A percentile compares a stretch with the other conserved stretches of the same genome.
These are phyloP conservation scores for Rhipidura dahli DNA, from an alignment of 2,113 vertebrate species.

Conservation along the genomic window DNA sequence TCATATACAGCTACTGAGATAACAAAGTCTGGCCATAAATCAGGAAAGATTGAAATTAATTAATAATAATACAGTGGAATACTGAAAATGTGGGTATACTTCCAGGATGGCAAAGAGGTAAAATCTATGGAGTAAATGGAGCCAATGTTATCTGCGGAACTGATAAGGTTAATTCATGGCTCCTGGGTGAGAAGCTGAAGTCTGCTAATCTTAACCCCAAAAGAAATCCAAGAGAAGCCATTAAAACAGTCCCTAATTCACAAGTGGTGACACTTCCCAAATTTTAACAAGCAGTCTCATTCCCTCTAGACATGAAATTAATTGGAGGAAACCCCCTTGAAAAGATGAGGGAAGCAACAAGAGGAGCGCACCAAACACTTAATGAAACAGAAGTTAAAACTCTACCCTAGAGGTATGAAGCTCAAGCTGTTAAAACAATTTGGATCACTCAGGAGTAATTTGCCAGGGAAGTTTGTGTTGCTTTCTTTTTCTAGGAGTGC, in stretches of 20 bases:
- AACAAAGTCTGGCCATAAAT: background rate
- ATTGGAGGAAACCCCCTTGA: background rate
- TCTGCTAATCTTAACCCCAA: background rate
- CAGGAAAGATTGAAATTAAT: background rate
- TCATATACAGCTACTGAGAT: background rate
- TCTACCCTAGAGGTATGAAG: background rate
- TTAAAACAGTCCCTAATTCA: background rate
- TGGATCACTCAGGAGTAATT: background rate
- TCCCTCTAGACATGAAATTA: background rate
- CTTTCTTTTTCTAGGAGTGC: background rate
- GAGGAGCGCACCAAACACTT: background rate
- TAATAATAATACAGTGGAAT: background rate
- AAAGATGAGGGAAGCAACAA: background rate
- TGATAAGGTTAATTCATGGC: background rate
- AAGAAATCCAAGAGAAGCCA: background rate
- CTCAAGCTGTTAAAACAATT: background rate
- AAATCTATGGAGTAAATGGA: background rate
- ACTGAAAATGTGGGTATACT: background rate
- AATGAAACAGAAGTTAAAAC: background rate
- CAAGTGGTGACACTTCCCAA: background rate
- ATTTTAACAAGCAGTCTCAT: background rate
- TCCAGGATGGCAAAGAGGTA: background rate
- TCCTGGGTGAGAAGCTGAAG: background rate
- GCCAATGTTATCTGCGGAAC: background rate
- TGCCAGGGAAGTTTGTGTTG: background rate